Evolutionary conservation across 2,888 invertebrate species (phyloP), one percentile per base, ranked within the genome.

Genomic region (Gerris lacustris): DNA sequence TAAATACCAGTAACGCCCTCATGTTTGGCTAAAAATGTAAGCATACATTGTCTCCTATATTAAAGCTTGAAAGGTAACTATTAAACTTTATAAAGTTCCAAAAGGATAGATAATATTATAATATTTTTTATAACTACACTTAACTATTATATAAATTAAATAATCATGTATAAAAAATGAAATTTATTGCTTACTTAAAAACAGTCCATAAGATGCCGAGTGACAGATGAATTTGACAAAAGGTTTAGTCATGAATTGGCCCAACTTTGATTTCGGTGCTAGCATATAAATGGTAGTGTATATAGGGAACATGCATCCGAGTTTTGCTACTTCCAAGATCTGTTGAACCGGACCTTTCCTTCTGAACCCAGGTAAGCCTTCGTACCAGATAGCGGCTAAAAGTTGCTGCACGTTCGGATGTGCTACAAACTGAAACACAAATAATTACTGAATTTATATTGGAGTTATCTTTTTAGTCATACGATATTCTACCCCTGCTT

Each of bases 141-240:
- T 31, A 31, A 31, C 31, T 31, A 31, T 31, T 31, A 31, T 31
- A 4, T 31, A 4, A 31, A 31, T 31, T 31, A 31, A 31, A 31
- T 31, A 31, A 31, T 2, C 31, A 31, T 2, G 31, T 31, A 31
- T 31, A 31, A 31, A 1, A 31, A 31, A 31, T 31, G 31, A 31
- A 31, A 31, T 31, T 31, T 2, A 43, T 63, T 72, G 86, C 94
- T 90, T 83, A 98, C 98, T 89, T 67, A 99, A 83, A 81, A 99
- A 99, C 77, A 94, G 88, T 79, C 94, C 90, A 79, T 98, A 99
- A 2, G 97, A 96, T 6, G 95, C 90, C 64, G 96, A 96, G 80
- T 98, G 95, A 76, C 94, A 93, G 77, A 99, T 95, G 82, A 99
- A 99, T 81, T 98, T 98, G 78, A 99, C 95, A 81, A 98, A 99